phyloP scores from a whole-genome alignment of 2,797 vertebrate species.

The Pachyuromys duprasi region DNA sequence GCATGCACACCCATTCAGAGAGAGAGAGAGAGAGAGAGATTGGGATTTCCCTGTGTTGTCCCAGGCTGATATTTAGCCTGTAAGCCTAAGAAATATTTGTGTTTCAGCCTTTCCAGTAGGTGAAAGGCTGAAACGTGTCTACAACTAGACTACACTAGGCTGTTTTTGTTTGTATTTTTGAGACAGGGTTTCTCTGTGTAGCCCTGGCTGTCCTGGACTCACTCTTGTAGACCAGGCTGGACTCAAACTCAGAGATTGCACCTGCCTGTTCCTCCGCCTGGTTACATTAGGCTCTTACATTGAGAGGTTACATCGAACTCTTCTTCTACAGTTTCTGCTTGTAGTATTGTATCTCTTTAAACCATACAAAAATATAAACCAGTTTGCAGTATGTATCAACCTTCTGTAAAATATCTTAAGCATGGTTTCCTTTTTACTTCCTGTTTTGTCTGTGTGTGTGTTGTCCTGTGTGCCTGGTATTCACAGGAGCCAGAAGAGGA shows the following conservation, averaged over 20 bases:
- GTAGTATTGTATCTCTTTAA: background rate
- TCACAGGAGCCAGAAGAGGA: background rate
- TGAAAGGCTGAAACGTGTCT: background rate
- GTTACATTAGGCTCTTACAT: background rate
- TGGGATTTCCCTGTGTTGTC: background rate
- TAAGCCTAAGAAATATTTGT: background rate
- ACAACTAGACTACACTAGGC: background rate
- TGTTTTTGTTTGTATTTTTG: background rate
- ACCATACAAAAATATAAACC: background rate
- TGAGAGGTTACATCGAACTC: background rate
- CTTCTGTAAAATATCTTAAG: constrained; percentile 2
- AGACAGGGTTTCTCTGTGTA: background rate
- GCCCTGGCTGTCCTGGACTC: background rate
- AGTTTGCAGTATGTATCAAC: background rate
- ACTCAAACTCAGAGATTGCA: background rate
- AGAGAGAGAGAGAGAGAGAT: too few relatives aligned
- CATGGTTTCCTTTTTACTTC: background rate
- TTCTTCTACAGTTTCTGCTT: background rate
- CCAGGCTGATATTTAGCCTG: background rate
- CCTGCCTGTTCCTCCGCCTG: background rate
- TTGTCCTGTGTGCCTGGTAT: background rate
- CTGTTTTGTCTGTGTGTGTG: background rate
- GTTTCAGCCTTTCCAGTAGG: background rate
- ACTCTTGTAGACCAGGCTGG: background rate
- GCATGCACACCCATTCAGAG: background rate